Percentiles rank a stretch among this genome's conserved stretches.
These are phyloP conservation scores for Amiota mariae DNA, from an alignment of 2,888 invertebrate genomes.

Conservation along the genomic window DNA sequence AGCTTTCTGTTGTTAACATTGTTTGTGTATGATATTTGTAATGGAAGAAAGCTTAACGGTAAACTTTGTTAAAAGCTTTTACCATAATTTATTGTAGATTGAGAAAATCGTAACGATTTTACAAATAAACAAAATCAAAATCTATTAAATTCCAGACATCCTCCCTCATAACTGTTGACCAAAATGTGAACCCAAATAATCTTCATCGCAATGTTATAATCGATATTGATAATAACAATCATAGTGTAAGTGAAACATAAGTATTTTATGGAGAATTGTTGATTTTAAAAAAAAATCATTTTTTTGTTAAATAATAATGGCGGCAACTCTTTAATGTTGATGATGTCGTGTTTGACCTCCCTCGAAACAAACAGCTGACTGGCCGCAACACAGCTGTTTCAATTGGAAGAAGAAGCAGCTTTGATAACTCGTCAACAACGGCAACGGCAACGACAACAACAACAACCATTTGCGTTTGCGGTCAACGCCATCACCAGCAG, in stretches of 20 bases:
- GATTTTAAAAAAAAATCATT: no score
- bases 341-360: neutral
- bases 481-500: neutral
- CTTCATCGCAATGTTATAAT: slow-evolving; percentile 56
- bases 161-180: slow-evolving; percentile 37
- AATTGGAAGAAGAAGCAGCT: neutral
- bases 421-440: neutral
- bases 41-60: neutral
- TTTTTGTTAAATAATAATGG: no score
- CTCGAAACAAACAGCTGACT: slow-evolving; percentile 2
- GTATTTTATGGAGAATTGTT: neutral
- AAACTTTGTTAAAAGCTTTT: neutral
- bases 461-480: no score
- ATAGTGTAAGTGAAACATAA: slow-evolving; percentile 46
- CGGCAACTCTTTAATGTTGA: no score
- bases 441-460: neutral
- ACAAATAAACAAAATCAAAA: no score
- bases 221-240: slow-evolving; percentile 57
- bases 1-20: neutral
- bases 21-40: neutral
- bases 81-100: no score
- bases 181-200: slow-evolving; percentile 37
- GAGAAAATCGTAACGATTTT: no score
- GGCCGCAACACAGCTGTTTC: neutral
- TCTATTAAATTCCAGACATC: neutral